Evolutionary conservation across 2,888 invertebrate species (phyloP).

Genomic region (Prenolepis imparis): DNA sequence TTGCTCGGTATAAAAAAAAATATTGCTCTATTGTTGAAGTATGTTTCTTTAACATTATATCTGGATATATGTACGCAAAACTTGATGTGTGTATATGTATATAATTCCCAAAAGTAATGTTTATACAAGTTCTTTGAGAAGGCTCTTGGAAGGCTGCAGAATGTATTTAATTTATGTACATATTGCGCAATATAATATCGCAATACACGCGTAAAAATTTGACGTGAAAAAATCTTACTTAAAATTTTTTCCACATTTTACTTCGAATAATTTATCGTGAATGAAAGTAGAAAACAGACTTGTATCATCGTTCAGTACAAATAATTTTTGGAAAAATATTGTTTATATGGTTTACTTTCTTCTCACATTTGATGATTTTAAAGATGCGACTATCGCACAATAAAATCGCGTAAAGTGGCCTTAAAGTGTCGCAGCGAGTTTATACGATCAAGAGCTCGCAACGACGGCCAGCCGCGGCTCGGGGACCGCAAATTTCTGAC

Average conservation of each 20-base stretch:
- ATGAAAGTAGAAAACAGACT: neutral
- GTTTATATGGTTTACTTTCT: slow-evolving; percentile 2
- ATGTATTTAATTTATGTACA: neutral
- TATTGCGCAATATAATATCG: neutral
- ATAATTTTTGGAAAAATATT: neutral
- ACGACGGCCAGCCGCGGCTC: slow-evolving; percentile 47
- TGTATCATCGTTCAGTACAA: neutral
- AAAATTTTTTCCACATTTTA: neutral
- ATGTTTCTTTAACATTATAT: neutral
- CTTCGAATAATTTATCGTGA: neutral
- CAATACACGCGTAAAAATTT: neutral
- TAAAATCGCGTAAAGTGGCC: slow-evolving; percentile 37
- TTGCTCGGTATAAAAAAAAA: slow-evolving; percentile 23
- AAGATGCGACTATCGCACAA: neutral
- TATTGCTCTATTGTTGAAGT: neutral
- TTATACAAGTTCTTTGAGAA: neutral
- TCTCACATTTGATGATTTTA: neutral
- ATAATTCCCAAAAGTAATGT: neutral
- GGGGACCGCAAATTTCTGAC: slow-evolving; percentile 63
- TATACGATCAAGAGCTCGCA: slow-evolving; percentile 44
- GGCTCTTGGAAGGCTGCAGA: neutral
- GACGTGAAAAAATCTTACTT: neutral
- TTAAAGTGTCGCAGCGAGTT: slow-evolving; percentile 35
- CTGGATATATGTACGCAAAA: neutral
- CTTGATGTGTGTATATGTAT: neutral